Evolutionary conservation across 2,113 vertebrate species (phyloP).

Genomic region (Ptyas mucosa): DNA sequence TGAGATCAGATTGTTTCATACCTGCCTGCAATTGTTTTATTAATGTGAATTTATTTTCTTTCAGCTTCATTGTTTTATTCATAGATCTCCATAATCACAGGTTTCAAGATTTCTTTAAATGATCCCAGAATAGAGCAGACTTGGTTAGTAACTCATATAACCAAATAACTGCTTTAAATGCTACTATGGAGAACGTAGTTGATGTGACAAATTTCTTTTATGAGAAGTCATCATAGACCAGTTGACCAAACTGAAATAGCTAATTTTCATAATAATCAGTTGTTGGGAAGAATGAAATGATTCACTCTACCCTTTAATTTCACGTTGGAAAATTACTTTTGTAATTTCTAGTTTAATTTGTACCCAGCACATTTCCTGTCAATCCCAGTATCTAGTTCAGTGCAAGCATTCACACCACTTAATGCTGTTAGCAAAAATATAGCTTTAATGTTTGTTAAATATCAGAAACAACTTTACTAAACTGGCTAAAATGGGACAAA

Average conservation of each 20-base stretch:
- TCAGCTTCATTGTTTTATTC: neutral
- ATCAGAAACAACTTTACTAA: neutral
- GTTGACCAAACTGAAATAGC: neutral
- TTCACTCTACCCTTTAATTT: neutral
- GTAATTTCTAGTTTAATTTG: neutral
- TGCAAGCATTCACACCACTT: neutral
- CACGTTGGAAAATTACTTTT: neutral
- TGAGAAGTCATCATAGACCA: neutral
- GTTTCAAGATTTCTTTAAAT: neutral
- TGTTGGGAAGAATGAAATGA: neutral
- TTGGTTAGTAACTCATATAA: neutral
- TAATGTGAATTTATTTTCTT: neutral
- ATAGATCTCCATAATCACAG: neutral
- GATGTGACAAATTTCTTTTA: neutral
- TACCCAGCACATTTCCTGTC: neutral
- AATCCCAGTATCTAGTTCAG: neutral
- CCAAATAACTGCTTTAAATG: neutral
- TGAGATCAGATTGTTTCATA: neutral
- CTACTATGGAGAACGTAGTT: neutral
- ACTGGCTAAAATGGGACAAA: neutral
- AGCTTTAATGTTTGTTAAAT: neutral
- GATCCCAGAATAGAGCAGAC: neutral
- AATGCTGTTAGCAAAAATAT: neutral
- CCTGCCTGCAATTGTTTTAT: neutral
- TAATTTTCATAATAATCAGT: neutral